Base-by-base conservation (phyloP, 1,140 invertebrate genomes). In the Lerema accius region DNA sequence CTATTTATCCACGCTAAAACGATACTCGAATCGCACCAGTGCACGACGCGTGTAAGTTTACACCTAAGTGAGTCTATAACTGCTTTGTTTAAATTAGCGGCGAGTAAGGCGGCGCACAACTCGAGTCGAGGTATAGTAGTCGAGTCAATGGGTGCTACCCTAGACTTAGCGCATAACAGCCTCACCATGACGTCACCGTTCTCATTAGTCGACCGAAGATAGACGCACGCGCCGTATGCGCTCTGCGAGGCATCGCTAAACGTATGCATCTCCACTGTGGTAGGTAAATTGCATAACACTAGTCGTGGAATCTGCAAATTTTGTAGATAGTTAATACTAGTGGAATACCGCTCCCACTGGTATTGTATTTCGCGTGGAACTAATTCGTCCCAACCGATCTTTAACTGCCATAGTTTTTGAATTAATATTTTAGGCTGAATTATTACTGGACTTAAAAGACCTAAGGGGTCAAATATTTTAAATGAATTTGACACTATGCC, bases 391-490 rank as follows among this genome's bases (percentile, higher is more conserved):
- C 67, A 78, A 26, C 68, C 64, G 16, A 71, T 14, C 48, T 71
- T 71, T 11, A 6, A 4, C 46, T 32, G 35, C 72, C 72, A 75
- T 28, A 71, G 50, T 14, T 43, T 60, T 65, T 77, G 71, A n/a
- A 77, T 39, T 1, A 71, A 50, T 17, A 77, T 65, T 66, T 77
- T 77, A 37, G 67, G 59, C 13, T 43, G 39, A 32, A 77, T 68
- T 28, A 63, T 60, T 15, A 23, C 19, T 2, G 71, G 64, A 37
- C 66, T 67, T 26, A 76, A 17, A 10, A 76, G 16, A 6, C 74
- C 73, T 28, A 76, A 35, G 0, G 70, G 73, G 55, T 73, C 71
- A 26, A 73, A 77, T 19, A 77, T 69, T 56, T 64, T 65, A 43
- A 73, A 77, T 23, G 71, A 65, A 55, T 61, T 49, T 5, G 72